Evolutionary conservation across 2,888 invertebrate species (phyloP).

Genomic region (Orthosia gothica): DNA sequence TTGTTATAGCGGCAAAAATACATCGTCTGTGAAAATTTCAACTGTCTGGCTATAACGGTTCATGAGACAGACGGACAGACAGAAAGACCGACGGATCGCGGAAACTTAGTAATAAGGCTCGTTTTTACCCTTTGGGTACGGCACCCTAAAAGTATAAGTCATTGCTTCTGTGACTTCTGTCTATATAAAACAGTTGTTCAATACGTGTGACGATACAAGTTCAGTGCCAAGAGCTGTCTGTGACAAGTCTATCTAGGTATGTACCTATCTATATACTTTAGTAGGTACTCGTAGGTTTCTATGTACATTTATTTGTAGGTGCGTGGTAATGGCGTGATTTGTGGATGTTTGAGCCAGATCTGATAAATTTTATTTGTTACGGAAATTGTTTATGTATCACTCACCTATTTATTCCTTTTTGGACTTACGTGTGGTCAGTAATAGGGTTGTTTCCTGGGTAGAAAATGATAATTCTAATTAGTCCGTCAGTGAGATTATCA

Average conservation of each 20-base stretch:
- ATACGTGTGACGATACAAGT: constrained; percentile 38
- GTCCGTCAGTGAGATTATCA: too few relatives aligned
- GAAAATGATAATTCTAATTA: too few relatives aligned
- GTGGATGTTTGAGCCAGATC: constrained; percentile 27
- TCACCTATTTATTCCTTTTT: neutral
- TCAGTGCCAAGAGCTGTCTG: constrained; percentile 38
- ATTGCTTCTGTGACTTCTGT: constrained; percentile 6
- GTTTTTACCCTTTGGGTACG: too few relatives aligned
- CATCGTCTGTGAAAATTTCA: too few relatives aligned
- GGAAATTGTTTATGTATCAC: neutral
- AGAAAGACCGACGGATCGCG: too few relatives aligned
- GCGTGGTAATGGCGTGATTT: constrained; percentile 14
- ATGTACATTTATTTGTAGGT: neutral
- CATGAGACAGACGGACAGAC: too few relatives aligned
- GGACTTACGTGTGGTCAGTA: neutral
- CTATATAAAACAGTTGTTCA: constrained; percentile 3
- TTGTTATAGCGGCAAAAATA: too few relatives aligned
- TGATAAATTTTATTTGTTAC: constrained; percentile 32
- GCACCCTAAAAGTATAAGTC: neutral
- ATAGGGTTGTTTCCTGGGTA: too few relatives aligned
- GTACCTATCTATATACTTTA: neutral
- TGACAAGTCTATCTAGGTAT: neutral
- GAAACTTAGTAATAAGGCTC: too few relatives aligned
- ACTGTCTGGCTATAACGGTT: too few relatives aligned
- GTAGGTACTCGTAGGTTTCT: neutral